Evolutionary conservation across 2,797 vertebrate species (phyloP).

Genomic region (Perodicticus potto): DNA sequence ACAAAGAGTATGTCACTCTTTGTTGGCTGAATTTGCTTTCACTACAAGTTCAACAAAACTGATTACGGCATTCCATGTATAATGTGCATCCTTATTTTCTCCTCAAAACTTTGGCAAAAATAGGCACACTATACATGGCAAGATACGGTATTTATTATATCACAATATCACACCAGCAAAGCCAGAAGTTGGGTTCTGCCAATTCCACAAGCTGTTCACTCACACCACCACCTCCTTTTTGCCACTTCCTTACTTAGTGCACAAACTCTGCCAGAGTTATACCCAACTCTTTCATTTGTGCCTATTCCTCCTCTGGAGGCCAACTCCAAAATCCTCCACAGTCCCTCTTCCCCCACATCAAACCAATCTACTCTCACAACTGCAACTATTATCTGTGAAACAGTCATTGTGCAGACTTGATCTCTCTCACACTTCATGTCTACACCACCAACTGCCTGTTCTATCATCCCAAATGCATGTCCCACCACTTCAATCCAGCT

Average conservation of each 20-base stretch:
- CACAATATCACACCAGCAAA: not conserved
- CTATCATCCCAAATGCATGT: not conserved
- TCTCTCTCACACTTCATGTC: not conserved
- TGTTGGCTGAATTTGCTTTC: too few species aligned
- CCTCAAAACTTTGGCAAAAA: too few species aligned
- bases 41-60: too few species aligned
- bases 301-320: not conserved
- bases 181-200: not conserved
- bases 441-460: not conserved
- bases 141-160: not conserved
- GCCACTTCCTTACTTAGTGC: not conserved
- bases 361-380: not conserved
- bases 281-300: not conserved
- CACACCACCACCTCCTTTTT: not conserved
- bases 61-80: too few species aligned
- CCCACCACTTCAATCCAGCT: not conserved
- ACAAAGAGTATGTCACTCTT: too few species aligned
- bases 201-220: not conserved
- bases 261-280: not conserved
- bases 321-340: not conserved
- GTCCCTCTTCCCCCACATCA: not conserved
- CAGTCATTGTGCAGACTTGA: not conserved
- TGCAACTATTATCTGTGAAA: not conserved
- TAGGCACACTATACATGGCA: too few species aligned
- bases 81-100: too few species aligned